phyloP scores from a whole-genome alignment of 2,113 vertebrate species.

The Gadus chalcogrammus region DNA sequence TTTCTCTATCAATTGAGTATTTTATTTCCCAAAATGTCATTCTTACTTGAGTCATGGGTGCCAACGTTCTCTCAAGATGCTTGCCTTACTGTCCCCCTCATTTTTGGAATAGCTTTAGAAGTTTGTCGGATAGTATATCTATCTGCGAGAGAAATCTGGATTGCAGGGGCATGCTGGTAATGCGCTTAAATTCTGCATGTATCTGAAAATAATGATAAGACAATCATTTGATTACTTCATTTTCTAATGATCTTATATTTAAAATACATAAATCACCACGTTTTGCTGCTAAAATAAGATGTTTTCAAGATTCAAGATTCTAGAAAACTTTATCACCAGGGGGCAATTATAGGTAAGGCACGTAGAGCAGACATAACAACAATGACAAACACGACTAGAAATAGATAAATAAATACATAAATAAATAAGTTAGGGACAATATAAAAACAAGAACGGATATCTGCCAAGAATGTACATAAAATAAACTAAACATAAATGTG shows the following conservation, averaged over 20 bases:
- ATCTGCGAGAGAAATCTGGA: constrained; percentile 17
- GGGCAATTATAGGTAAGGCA: too few species aligned
- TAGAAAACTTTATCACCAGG: too few species aligned
- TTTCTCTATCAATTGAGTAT: too few species aligned
- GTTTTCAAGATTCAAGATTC: too few species aligned
- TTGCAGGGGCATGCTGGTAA: constrained; percentile 3
- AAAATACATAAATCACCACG: not conserved
- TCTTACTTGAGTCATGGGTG: not conserved
- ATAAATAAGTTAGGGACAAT: too few species aligned
- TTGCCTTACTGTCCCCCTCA: not conserved
- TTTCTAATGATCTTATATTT: not conserved
- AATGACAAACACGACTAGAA: too few species aligned
- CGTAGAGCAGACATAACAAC: too few species aligned
- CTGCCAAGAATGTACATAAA: too few species aligned
- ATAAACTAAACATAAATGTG: too few species aligned
- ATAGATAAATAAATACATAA: too few species aligned
- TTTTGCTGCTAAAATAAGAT: too few species aligned
- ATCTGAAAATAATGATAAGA: constrained; percentile 15
- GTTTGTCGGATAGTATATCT: constrained; percentile 1
- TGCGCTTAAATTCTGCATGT: constrained; percentile 18
- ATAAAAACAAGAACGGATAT: too few species aligned
- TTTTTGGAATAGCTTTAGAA: constrained; percentile 9
- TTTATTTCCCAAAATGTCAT: not conserved
- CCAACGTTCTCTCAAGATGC: not conserved
- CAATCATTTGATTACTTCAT: not conserved